These are phyloP conservation scores for Omphaloscelis lunosa DNA, from an alignment of 2,888 invertebrate genomes.

Conservation along the genomic window DNA sequence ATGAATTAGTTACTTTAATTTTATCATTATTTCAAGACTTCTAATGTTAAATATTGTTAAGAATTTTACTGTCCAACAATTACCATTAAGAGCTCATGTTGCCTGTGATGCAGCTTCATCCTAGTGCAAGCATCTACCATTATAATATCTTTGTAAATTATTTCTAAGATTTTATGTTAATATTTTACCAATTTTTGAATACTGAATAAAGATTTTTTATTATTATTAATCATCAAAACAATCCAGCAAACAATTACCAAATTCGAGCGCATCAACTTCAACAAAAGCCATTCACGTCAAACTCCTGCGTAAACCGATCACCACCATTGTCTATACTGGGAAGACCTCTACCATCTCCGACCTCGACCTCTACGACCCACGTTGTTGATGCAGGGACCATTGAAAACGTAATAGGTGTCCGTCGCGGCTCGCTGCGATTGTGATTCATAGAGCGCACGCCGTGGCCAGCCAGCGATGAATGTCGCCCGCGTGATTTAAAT, in stretches of 20 bases:
- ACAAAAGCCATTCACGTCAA: constrained; percentile 32
- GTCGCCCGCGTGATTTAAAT: constrained; percentile 63
- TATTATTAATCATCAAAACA: background rate
- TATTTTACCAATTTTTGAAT: too few species aligned
- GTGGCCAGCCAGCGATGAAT: constrained; percentile 49
- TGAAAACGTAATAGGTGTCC: constrained; percentile 26
- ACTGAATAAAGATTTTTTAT: too few species aligned
- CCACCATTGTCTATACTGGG: constrained; percentile 23
- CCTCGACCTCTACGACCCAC: too few species aligned
- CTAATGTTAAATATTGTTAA: too few species aligned
- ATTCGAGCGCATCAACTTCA: background rate
- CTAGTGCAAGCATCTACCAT: too few species aligned
- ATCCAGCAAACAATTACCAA: background rate
- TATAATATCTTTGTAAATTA: too few species aligned
- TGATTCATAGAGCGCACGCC: constrained; percentile 22
- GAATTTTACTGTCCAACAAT: too few species aligned
- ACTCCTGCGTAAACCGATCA: constrained; percentile 29
- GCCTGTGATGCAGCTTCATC: too few species aligned
- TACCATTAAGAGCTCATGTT: too few species aligned
- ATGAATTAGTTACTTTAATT: too few species aligned
- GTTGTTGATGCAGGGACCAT: constrained; percentile 1
- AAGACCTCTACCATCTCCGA: background rate
- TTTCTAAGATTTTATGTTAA: too few species aligned
- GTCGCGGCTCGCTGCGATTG: constrained; percentile 21
- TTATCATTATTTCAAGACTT: too few species aligned